phyloP scores from a whole-genome alignment of 2,113 vertebrate species.

The Cnemophilus loriae region DNA sequence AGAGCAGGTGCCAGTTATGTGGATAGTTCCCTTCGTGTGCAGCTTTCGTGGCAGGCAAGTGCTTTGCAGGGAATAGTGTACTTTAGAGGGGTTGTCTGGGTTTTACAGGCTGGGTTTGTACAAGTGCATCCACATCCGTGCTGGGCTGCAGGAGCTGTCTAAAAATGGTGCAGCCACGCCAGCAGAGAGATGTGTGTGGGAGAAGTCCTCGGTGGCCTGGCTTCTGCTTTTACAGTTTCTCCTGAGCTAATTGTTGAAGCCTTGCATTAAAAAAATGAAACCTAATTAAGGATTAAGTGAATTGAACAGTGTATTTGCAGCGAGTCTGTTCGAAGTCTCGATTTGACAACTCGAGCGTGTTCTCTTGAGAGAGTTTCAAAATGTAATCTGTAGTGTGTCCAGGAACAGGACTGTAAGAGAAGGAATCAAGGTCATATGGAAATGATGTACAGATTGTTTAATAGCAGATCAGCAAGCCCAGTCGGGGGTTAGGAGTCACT shows the following conservation, averaged over 20 bases:
- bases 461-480: neutral
- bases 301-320: neutral
- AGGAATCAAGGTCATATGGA: neutral
- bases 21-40: neutral
- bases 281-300: conserved; percentile 18
- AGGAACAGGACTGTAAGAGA: neutral
- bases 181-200: neutral
- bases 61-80: neutral
- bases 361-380: neutral
- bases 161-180: neutral
- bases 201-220: neutral
- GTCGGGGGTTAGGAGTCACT: neutral
- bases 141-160: neutral
- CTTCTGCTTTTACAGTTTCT: neutral
- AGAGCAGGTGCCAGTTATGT: neutral
- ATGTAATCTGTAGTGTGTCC: neutral
- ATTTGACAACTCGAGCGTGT: neutral
- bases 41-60: neutral
- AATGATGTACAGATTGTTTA: neutral
- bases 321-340: neutral
- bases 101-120: neutral
- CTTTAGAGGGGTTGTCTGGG: neutral
- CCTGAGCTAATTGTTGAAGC: neutral
- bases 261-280: conserved; percentile 1
- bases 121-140: fast-evolving